Evolutionary conservation across 2,888 invertebrate genomes (phyloP).

Genomic region (Dioctria rufipes): DNA sequence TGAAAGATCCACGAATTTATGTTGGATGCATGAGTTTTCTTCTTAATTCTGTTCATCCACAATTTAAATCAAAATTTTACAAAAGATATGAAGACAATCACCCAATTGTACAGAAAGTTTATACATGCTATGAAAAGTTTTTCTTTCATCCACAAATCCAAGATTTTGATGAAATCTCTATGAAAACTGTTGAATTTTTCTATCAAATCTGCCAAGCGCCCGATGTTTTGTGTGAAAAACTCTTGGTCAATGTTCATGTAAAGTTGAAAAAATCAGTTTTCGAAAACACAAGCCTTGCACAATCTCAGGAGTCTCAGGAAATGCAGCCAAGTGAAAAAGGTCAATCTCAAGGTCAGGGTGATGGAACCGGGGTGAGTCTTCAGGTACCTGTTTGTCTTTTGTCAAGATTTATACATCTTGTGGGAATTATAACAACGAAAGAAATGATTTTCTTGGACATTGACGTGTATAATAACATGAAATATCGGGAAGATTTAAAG

Average conservation of each 20-base stretch:
- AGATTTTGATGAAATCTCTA: constrained; percentile 74
- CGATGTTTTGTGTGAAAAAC: constrained; percentile 72
- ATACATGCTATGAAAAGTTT: constrained; percentile 72
- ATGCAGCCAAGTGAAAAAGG: not conserved
- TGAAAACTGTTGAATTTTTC: constrained; percentile 73
- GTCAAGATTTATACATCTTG: constrained; percentile 74
- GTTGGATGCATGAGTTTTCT: constrained; percentile 67
- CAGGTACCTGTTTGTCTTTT: constrained; percentile 69
- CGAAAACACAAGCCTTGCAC: constrained; percentile 61
- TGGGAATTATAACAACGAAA: constrained; percentile 85
- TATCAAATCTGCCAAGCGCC: constrained; percentile 76
- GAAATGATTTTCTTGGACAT: constrained; percentile 88
- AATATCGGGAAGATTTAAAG: constrained; percentile 75
- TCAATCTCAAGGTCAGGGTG: constrained; percentile 56
- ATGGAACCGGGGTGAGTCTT: not conserved
- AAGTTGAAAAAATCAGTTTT: constrained; percentile 71
- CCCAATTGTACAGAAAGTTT: constrained; percentile 65
- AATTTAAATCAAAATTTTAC: constrained; percentile 67
- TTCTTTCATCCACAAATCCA: constrained; percentile 70
- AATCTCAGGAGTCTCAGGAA: not conserved
- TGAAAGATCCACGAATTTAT: constrained; percentile 68
- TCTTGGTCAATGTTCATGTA: constrained; percentile 73
- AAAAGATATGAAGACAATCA: constrained; percentile 66
- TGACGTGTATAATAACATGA: constrained; percentile 86
- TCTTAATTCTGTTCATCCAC: constrained; percentile 66